Evolutionary conservation across 2,888 invertebrate species (phyloP), one percentile per base, ranked within the genome.

Genomic region (Oithona nana): DNA sequence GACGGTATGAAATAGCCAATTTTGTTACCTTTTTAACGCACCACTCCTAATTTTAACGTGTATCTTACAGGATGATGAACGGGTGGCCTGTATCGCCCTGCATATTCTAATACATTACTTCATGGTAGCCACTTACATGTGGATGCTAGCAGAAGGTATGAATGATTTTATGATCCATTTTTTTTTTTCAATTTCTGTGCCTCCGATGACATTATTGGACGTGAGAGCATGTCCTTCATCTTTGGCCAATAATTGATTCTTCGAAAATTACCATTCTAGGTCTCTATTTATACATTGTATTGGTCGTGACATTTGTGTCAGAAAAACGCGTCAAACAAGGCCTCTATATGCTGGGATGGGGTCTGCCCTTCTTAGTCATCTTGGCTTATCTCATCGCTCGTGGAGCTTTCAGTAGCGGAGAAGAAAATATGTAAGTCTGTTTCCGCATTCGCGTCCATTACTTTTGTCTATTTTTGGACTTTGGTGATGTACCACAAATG

Each of bases 111-210:
- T 88, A 59, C 88, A 89, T 75, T 90, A 88, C 74, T 88, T 88
- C 70, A 79, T 93, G 67, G 79, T 92, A 65, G 87, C 88, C 69
- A 93, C 88, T 76, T 94, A 93, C 76, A 84, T 88, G 68, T 94
- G 94, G 94, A 94, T 93, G 92, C 79, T 94, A 70, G 89, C 89
- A 75, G 92, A 92, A 75, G 92, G 62, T 62, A 39, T 16, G 56
- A 3, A 11, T 39, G 16, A 39, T 39, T 39, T 39, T 6, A 16
- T 16, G 8, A 39, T 39, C 39, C 39, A 11, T 16, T 39, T 39
- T 39, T 39, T 16, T 16, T 39, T 16, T 39, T 11, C 39, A 11
- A 39, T 39, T 11, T 39, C 39, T 16, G 16, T 16, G 6, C 16
- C 39, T 11, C 6, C 6, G 39, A n/a, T n/a, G n/a, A n/a, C n/a